A percentile compares a stretch with the other conserved stretches of the same genome.
phyloP scores from a whole-genome alignment of 2,113 vertebrate species.

The Gobius niger region DNA sequence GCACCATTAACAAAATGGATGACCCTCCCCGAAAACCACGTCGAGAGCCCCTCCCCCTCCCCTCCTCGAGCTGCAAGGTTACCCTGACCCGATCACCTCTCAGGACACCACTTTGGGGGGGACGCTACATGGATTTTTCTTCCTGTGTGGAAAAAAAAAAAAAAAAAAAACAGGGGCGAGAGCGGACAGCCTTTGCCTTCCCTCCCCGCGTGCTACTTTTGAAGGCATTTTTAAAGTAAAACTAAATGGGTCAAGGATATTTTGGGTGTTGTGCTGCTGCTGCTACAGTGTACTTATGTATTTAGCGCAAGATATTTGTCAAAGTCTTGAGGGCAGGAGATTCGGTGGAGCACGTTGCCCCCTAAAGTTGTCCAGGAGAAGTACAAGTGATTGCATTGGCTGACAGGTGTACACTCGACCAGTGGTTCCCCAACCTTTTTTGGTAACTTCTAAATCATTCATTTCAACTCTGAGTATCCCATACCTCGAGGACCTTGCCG shows the following conservation, averaged over 20 bases:
- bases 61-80: slow-evolving; percentile 73
- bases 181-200: slow-evolving; percentile 8
- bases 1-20: slow-evolving; percentile 81
- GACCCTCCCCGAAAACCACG: slow-evolving; percentile 67
- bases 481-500: no score
- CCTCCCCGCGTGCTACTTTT: slow-evolving; percentile 7
- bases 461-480: no score
- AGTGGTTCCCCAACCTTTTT: no score
- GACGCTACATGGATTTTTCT: slow-evolving; percentile 51
- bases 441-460: no score
- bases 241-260: slow-evolving; percentile 46
- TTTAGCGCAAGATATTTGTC: slow-evolving; percentile 17
- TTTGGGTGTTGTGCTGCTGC: slow-evolving; percentile 14
- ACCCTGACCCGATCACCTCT: slow-evolving; percentile 59
- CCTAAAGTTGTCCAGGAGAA: slow-evolving; percentile 63
- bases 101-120: slow-evolving; percentile 41
- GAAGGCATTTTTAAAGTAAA: slow-evolving; percentile 23
- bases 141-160: slow-evolving; percentile 21
- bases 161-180: slow-evolving; percentile 32
- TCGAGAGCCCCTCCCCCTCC: slow-evolving; percentile 59
- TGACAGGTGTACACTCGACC: not conserved
- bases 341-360: slow-evolving; percentile 68
- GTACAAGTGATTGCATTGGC: slow-evolving; percentile 32
- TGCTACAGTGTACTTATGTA: not conserved
- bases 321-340: slow-evolving; percentile 30